phyloP scores from a whole-genome alignment of 2,888 invertebrate species.

The Chalcis sispes region DNA sequence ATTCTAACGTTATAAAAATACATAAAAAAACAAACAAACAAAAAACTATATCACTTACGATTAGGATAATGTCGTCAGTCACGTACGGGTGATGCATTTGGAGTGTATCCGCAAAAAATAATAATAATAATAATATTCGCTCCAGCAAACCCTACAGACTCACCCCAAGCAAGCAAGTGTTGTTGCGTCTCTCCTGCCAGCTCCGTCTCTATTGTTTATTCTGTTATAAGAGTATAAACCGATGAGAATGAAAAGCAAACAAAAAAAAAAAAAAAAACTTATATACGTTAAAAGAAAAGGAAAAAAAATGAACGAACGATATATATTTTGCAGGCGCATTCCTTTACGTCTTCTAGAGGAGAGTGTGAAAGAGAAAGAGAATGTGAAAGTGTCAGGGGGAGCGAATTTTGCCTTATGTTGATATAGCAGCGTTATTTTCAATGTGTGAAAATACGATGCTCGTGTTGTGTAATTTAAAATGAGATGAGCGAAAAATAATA shows the following conservation, averaged over 20 bases:
- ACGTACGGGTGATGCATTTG: conserved; percentile 29
- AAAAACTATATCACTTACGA: conserved; percentile 3
- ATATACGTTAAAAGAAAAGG: too few species aligned
- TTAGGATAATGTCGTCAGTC: conserved; percentile 29
- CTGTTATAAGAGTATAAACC: conserved; percentile 16
- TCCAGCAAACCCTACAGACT: conserved; percentile 18
- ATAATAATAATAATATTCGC: conserved; percentile 15
- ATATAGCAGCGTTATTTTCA: conserved; percentile 51
- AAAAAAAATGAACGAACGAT: conserved; percentile 23
- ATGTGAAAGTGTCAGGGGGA: conserved; percentile 10
- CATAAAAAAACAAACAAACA: background rate
- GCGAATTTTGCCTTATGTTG: conserved; percentile 49
- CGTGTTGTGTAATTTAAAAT: conserved; percentile 49
- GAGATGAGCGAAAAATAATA: conserved; percentile 8
- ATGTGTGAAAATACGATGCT: conserved; percentile 50
- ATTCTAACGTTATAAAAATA: conserved; percentile 44
- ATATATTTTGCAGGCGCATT: conserved; percentile 51
- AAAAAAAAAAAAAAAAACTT: conserved; percentile 17
- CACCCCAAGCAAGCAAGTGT: conserved; percentile 42
- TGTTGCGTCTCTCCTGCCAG: conserved; percentile 48
- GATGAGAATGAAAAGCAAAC: conserved; percentile 24
- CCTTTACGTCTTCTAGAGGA: conserved; percentile 49
- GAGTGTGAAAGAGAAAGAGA: conserved; percentile 20
- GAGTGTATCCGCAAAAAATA: conserved; percentile 45
- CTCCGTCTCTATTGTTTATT: conserved; percentile 40